Percentiles rank a stretch among this genome's conserved stretches.
Conservation (phyloP, 2,797 vertebrate genomes). For the Sciurus vulgaris region DNA sequence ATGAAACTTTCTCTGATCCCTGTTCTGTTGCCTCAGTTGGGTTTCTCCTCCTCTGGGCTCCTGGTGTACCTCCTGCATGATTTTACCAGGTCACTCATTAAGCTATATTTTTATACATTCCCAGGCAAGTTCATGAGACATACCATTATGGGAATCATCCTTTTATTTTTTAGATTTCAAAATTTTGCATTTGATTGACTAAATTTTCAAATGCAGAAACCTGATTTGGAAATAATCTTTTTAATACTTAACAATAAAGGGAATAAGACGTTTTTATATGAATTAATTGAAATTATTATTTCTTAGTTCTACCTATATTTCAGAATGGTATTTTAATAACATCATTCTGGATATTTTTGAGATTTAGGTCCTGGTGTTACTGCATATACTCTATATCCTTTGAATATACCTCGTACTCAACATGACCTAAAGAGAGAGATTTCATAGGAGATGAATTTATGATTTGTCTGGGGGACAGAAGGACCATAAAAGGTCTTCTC, state of each 20-base stretch:
- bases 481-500: accelerated
- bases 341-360: neutral
- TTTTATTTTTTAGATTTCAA: conserved; percentile 26
- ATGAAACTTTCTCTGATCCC: neutral
- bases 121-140: neutral
- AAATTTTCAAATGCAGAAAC: neutral
- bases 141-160: neutral
- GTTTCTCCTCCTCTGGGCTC: neutral
- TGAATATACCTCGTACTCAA: neutral
- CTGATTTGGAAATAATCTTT: neutral
- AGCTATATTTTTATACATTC: neutral
- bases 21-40: neutral
- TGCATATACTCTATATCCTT: neutral
- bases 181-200: neutral
- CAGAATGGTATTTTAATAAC: neutral
- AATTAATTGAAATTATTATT: neutral
- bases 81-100: neutral
- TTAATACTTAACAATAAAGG: neutral
- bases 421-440: neutral
- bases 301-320: neutral
- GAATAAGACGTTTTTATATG: neutral
- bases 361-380: neutral
- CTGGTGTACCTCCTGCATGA: neutral
- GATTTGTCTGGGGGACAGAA: neutral
- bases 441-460: neutral